phyloP scores from a whole-genome alignment of 37 sponge, comb jelly and placozoan genomes.

The Halichondria panicea region DNA sequence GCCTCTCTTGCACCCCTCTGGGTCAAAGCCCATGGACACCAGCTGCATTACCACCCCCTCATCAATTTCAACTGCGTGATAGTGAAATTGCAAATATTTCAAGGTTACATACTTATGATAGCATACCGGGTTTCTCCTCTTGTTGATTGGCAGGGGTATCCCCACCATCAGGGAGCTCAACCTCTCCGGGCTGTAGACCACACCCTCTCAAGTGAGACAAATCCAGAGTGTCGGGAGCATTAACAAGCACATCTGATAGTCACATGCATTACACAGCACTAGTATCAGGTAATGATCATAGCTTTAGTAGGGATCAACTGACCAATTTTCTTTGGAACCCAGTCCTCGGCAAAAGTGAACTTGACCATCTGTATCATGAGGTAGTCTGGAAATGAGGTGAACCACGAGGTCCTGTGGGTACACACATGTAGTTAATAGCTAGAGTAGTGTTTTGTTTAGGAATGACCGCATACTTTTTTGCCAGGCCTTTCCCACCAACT shows the following conservation, averaged over 20 bases:
- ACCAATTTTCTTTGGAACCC: conserved; percentile 90
- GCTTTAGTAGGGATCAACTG: not conserved
- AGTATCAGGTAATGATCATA: not conserved
- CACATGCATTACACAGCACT: too few species aligned
- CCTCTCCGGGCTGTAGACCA: conserved; percentile 85
- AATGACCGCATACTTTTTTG: conserved; percentile 34
- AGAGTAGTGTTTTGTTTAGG: not conserved
- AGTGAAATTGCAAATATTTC: too few species aligned
- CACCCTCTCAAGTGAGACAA: conserved; percentile 54
- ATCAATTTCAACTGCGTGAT: conserved; percentile 54
- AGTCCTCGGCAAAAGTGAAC: conserved; percentile 85
- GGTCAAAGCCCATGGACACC: conserved; percentile 84
- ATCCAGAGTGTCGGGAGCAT: conserved; percentile 73
- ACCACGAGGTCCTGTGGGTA: conserved; percentile 41
- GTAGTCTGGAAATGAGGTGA: conserved; percentile 90
- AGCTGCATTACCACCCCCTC: conserved; percentile 72
- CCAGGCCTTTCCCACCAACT: conserved; percentile 37
- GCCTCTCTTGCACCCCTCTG: conserved; percentile 86
- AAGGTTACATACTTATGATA: too few species aligned
- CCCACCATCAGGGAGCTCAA: conserved; percentile 67
- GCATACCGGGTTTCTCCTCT: not conserved
- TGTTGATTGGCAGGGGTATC: not conserved
- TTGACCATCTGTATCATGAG: conserved; percentile 84
- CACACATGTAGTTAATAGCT: not conserved
- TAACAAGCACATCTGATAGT: conserved; percentile 72